Evolutionary conservation across 2,888 invertebrate genomes (phyloP).

Genomic region (Melitaea athalia): DNA sequence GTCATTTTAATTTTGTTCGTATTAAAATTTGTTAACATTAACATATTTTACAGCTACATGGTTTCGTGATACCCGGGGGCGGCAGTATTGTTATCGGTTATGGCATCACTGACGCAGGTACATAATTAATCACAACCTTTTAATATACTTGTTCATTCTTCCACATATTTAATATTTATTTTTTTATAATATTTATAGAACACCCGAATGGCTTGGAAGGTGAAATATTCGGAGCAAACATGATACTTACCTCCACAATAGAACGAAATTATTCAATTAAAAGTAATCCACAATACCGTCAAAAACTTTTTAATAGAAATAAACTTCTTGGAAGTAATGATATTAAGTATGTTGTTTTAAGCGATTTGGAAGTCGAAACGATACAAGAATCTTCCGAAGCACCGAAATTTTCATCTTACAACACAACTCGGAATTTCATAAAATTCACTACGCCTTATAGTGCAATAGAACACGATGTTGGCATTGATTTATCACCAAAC

Average conservation of each 20-base stretch:
- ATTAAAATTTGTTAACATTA: slow-evolving; percentile 14
- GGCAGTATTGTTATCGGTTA: slow-evolving; percentile 87
- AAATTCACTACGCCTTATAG: slow-evolving; percentile 52
- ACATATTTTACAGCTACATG: slow-evolving; percentile 76
- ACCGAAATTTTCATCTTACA: slow-evolving; percentile 39
- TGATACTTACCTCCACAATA: slow-evolving; percentile 83
- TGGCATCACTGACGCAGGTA: slow-evolving; percentile 85
- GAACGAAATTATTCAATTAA: slow-evolving; percentile 63
- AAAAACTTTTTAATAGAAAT: slow-evolving; percentile 59
- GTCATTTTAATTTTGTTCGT: background rate
- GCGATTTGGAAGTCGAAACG: slow-evolving; percentile 57
- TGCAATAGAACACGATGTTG: slow-evolving; percentile 54
- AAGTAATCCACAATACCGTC: slow-evolving; percentile 54
- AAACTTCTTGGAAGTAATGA: slow-evolving; percentile 52
- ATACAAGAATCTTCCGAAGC: slow-evolving; percentile 56
- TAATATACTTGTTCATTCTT: background rate
- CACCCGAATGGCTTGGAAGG: slow-evolving; percentile 86
- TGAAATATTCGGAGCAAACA: slow-evolving; percentile 85
- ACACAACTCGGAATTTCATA: slow-evolving; percentile 48
- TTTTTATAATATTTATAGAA: slow-evolving; percentile 56
- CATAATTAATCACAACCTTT: slow-evolving; percentile 35
- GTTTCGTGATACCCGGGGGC: slow-evolving; percentile 79
- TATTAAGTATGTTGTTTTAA: slow-evolving; percentile 60
- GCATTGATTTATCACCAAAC: slow-evolving; percentile 41
- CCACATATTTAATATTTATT: slow-evolving; percentile 8